Base-by-base conservation (phyloP, 2,113 vertebrate species). In the Manacus vitellinus region DNA sequence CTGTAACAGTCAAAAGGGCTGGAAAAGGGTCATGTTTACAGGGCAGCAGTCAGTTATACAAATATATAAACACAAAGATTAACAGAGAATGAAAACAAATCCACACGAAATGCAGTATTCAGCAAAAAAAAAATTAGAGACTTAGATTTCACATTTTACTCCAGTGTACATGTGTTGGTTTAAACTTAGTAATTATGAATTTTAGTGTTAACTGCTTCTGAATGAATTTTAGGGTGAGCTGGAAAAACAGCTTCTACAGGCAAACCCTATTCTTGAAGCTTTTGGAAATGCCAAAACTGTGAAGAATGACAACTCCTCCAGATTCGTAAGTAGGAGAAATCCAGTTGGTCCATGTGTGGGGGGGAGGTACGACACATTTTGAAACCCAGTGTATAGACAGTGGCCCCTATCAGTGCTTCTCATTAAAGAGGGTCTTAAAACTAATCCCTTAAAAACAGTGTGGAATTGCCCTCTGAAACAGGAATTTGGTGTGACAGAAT, bases 251-350 rank as follows among this genome's bases (percentile, higher is more conserved):
- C 98, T 99, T 95, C 98, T 99, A 54, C 99, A 99, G 98, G 99
- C 99, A 62, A 99, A 99, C 89, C 99, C 99, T 22, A 99, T 99
- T 92, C 98, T 99, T 24, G 99, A 99, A 97, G 99, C 99, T 91
- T 99, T 99, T 70, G 99, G 99, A 96, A 99, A 99, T 12, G 99
- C 99, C 96, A 99, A 99, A 97, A 99, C 99, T 0, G 99, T 99
- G 94, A 99, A 99, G 98, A 99, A 99, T 1, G 99, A 99, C 98
- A 99, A 99, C 98, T 99, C 99, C 6, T 99, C 99, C 17, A 97
- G 99, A 98, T 99, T 99, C 0, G 99, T 99, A 98, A 99, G 99
- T 98, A 95, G 82, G 43, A 70, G 37, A 96, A 93, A 76, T 23
- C 28, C 65, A 30, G 58, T 44, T 31, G 3, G 35, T 71, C 41